Evolutionary conservation across 2,888 invertebrate species (phyloP), one percentile per base, ranked within the genome.

Genomic region (Drosophila sordidapex): DNA sequence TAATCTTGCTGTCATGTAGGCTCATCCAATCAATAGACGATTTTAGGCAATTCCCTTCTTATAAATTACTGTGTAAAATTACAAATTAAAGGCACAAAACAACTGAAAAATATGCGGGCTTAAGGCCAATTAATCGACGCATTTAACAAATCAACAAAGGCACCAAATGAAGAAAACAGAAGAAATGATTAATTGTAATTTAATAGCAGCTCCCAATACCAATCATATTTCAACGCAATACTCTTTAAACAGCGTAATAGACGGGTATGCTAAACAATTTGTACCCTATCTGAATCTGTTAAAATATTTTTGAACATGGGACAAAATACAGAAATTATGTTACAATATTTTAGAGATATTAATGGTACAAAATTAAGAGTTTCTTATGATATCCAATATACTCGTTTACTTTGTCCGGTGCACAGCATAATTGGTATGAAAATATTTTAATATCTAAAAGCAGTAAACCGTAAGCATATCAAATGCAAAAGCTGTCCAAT

Each of bases 131-230:
- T 88, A 87, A 86, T 86, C 82, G 82, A 83, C 76, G 75, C 81
- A 88, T 86, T 86, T 87, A 86, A 86, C 87, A 88, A 88, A 83
- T 86, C 87, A 88, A 78, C 85, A 73, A 70, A 71, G 57, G 11
- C 65, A 70, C 72, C 70, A 70, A 67, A 63, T 35, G 57, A 70
- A 54, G 36, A 56, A 57, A 51, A 57, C 27, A 52, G 27, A 48
- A 53, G 51, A 75, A 65, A 86, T 88, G 86, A 86, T 86, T 86
- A 88, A 86, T 88, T 79, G 82, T 70, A 75, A 70, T 81, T 86
- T 86, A 86, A 86, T 86, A 77, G 86, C 70, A 64, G 67, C 74
- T 52, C 27, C 64, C 61, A 73, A 74, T 59, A 25, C 53, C 70
- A 74, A 81, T 79, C 58, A 74, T 76, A 75, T 70, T 76, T 76